phyloP scores from a whole-genome alignment of 2,113 vertebrate species.

The Hydrochoerus hydrochaeris region DNA sequence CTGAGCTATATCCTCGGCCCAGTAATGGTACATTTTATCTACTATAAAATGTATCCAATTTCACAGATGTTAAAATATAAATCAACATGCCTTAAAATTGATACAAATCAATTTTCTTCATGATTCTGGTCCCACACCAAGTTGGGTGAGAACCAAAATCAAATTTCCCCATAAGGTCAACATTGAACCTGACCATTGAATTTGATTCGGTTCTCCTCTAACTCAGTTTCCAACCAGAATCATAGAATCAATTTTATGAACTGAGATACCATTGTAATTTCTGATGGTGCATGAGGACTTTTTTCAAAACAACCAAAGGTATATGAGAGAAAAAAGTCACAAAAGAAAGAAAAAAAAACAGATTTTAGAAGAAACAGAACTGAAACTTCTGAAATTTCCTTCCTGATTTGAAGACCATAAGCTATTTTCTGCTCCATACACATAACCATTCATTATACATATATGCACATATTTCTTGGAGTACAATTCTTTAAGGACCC shows the following conservation, averaged over 20 bases:
- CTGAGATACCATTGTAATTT: not conserved
- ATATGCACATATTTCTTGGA: not conserved
- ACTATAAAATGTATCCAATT: slow-evolving; percentile 29
- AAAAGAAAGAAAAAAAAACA: not conserved
- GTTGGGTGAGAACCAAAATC: not conserved
- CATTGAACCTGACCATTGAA: not conserved
- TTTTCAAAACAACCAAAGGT: not conserved
- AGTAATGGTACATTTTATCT: not conserved
- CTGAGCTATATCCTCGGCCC: no score
- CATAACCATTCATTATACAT: not conserved
- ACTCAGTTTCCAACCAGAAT: not conserved
- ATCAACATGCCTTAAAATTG: not conserved
- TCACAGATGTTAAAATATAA: not conserved
- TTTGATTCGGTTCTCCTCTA: not conserved
- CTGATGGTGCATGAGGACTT: not conserved
- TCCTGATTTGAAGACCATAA: slow-evolving; percentile 22
- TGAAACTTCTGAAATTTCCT: slow-evolving; percentile 38
- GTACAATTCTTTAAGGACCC: not conserved
- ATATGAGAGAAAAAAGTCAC: not conserved
- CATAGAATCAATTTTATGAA: not conserved
- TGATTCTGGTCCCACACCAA: not conserved
- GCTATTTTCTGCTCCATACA: not conserved
- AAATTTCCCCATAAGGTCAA: not conserved
- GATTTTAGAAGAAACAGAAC: not conserved
- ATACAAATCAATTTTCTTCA: not conserved